These are phyloP conservation scores for Philopedon plagiatum DNA, from an alignment of 2,888 invertebrate genomes.

Conservation along the genomic window DNA sequence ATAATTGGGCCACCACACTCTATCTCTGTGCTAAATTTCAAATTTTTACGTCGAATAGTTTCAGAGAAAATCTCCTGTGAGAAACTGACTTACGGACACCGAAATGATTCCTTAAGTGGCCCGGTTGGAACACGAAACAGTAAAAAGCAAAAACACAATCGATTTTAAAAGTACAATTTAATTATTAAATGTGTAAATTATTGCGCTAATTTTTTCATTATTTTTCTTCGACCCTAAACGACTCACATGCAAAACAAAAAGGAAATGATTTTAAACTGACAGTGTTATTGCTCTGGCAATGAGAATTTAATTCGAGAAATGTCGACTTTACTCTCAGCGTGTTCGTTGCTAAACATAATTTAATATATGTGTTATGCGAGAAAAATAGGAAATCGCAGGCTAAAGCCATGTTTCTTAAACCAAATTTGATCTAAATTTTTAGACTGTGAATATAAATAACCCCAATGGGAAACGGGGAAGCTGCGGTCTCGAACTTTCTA, in stretches of 20 bases:
- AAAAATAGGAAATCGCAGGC: constrained; percentile 23
- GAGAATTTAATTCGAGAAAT: constrained; percentile 30
- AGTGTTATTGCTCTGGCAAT: not conserved
- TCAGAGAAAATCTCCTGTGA: too few relatives aligned
- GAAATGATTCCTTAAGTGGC: too few relatives aligned
- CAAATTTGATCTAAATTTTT: constrained; percentile 25
- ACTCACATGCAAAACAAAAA: constrained; percentile 6
- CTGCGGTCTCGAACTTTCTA: not conserved
- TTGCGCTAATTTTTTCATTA: too few relatives aligned
- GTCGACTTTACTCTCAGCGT: constrained; percentile 16
- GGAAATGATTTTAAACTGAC: not conserved
- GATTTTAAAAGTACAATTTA: too few relatives aligned
- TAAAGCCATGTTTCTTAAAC: constrained; percentile 20
- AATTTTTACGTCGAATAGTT: too few relatives aligned
- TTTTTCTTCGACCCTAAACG: too few relatives aligned
- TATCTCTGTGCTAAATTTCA: too few relatives aligned
- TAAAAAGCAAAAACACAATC: too few relatives aligned
- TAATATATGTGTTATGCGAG: constrained; percentile 31
- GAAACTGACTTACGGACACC: too few relatives aligned
- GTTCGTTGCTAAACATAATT: constrained; percentile 25
- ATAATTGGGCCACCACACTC: too few relatives aligned
- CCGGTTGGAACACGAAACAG: too few relatives aligned
- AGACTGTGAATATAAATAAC: constrained; percentile 11
- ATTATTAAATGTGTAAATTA: too few relatives aligned
- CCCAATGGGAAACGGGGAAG: not conserved